Conservation (phyloP, 2,888 invertebrate genomes). For the Ganaspis brasiliensis region DNA sequence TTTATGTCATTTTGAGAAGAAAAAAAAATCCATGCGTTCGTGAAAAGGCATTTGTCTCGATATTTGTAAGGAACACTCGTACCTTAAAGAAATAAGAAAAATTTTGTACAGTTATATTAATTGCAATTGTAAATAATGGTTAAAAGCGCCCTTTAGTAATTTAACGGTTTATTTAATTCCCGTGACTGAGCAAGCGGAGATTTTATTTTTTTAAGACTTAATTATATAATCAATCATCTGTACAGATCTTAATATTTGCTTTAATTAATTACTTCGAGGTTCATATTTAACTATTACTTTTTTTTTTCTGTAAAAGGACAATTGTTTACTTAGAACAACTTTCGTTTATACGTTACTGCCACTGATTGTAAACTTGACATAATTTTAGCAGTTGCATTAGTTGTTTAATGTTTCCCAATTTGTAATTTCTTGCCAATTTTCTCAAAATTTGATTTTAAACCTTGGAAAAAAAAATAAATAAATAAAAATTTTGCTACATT, state of each 20-base stretch:
- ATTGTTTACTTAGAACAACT: too few relatives aligned
- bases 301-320: too few relatives aligned
- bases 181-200: background rate
- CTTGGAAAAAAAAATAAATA: background rate
- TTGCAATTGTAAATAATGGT: constrained; percentile 32
- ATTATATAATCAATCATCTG: background rate
- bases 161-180: constrained; percentile 27
- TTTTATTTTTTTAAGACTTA: constrained; percentile 10
- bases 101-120: constrained; percentile 23
- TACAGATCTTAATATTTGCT: background rate
- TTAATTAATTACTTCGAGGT: background rate
- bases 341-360: background rate
- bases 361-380: constrained; percentile 16
- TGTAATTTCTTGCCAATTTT: constrained; percentile 17
- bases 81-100: constrained; percentile 2
- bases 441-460: background rate
- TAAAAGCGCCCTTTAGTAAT: constrained; percentile 11
- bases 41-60: background rate
- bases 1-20: background rate
- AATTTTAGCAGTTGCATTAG: constrained; percentile 16
- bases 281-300: background rate
- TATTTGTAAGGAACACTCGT: constrained; percentile 16
- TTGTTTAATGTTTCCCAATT: constrained; percentile 3
- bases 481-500: too few relatives aligned
- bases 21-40: background rate